These are phyloP conservation scores for Chionodraco myersi DNA, from an alignment of 2,113 vertebrate genomes.

Conservation along the genomic window DNA sequence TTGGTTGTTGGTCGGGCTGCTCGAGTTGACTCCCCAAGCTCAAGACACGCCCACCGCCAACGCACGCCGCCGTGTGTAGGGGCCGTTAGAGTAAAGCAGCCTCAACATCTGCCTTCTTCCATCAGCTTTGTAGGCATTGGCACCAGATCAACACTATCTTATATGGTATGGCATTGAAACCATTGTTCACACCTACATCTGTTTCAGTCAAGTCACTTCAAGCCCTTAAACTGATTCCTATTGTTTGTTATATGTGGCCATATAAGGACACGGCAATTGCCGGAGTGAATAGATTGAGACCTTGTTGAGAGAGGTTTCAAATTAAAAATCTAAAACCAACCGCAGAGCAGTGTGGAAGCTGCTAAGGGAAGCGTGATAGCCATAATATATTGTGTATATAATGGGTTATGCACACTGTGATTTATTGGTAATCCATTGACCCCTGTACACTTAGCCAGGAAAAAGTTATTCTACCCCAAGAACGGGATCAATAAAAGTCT, in stretches of 20 bases:
- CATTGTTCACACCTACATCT: conserved; percentile 46
- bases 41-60: too few species aligned
- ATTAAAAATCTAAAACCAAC: conserved; percentile 38
- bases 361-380: conserved; percentile 6
- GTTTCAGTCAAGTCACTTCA: conserved; percentile 37
- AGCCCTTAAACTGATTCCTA: conserved; percentile 54
- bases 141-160: background rate
- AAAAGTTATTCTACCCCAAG: background rate
- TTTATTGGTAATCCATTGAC: conserved; percentile 46
- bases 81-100: background rate
- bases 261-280: conserved; percentile 48
- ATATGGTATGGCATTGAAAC: conserved; percentile 31
- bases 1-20: too few species aligned
- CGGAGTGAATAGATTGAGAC: conserved; percentile 61
- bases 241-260: conserved; percentile 56
- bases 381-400: conserved; percentile 1
- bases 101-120: background rate
- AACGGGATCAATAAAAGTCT: conserved; percentile 30
- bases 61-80: too few species aligned
- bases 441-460: conserved; percentile 24
- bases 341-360: conserved; percentile 27
- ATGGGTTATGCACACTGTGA: conserved; percentile 12
- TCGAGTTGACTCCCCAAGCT: too few species aligned
- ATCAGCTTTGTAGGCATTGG: background rate
- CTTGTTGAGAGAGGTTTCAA: conserved; percentile 56